Percentiles rank a stretch among this genome's conserved stretches.
Evolutionary conservation across 1,140 invertebrate genomes (phyloP).

Genomic region (Aphelenchoides avenae): DNA sequence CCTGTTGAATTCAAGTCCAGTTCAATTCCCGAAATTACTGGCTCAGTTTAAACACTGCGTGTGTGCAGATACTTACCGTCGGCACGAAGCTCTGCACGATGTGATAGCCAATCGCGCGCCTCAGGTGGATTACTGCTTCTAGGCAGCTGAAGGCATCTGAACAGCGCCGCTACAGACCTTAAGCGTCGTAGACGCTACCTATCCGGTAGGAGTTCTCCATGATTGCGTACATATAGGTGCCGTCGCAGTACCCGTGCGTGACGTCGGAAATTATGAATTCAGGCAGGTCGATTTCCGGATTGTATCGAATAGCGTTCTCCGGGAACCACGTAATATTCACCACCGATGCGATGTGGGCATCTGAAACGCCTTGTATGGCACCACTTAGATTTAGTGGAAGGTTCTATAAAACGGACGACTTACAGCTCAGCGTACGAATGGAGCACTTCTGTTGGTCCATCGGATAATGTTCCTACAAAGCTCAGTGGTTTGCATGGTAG

Average conservation of each 20-base stretch:
- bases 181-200: too few relatives aligned
- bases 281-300: slow-evolving; percentile 53
- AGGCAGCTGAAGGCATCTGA: slow-evolving; percentile 68
- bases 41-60: too few relatives aligned
- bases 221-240: slow-evolving; percentile 56
- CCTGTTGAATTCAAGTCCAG: too few relatives aligned
- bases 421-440: slow-evolving; percentile 47
- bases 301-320: slow-evolving; percentile 43
- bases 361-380: too few relatives aligned
- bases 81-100: slow-evolving; percentile 81
- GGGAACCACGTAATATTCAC: slow-evolving; percentile 57
- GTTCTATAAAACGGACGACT: too few relatives aligned
- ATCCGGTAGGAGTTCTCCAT: slow-evolving; percentile 45
- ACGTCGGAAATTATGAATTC: slow-evolving; percentile 50
- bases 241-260: slow-evolving; percentile 50
- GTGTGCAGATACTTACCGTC: too few relatives aligned
- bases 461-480: slow-evolving; percentile 41
- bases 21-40: too few relatives aligned
- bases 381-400: too few relatives aligned
- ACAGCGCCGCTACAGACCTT: too few relatives aligned
- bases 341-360: slow-evolving; percentile 53
- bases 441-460: slow-evolving; percentile 54
- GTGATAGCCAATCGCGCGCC: slow-evolving; percentile 78
- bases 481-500: not conserved
- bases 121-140: slow-evolving; percentile 73